Conservation (phyloP, 1,140 invertebrate species). For the Microplitis demolitor region DNA sequence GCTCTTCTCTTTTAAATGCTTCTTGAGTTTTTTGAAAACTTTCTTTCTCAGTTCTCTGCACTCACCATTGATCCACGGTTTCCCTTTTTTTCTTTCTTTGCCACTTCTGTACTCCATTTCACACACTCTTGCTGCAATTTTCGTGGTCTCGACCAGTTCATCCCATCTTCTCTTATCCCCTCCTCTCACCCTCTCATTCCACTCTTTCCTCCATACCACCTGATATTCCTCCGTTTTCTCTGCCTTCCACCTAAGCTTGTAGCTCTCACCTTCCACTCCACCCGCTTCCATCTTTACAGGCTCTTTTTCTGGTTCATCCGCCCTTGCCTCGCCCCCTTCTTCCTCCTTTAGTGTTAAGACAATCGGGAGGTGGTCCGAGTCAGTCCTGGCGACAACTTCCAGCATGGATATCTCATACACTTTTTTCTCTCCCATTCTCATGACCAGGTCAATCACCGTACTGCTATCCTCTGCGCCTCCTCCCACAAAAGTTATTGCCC, state of each 20-base stretch:
- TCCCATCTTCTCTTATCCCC: background rate
- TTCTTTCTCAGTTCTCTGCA: no score
- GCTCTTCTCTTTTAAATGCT: no score
- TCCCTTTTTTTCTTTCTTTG: no score
- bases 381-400: background rate
- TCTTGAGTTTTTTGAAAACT: no score
- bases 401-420: background rate
- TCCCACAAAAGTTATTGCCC: no score
- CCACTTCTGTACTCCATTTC: background rate
- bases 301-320: background rate
- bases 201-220: background rate
- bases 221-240: background rate
- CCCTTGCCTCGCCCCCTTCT: no score
- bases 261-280: no score
- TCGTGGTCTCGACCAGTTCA: background rate
- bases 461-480: no score
- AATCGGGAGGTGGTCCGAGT: background rate
- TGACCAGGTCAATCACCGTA: constrained; percentile 16
- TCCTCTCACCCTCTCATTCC: background rate
- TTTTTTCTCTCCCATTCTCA: constrained; percentile 15
- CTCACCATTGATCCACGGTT: no score
- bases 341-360: background rate
- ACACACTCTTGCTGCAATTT: constrained; percentile 2
- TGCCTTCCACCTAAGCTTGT: background rate
- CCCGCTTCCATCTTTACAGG: no score